Evolutionary conservation across 2,113 vertebrate species (phyloP).

Genomic region (Eulemur rufifrons): DNA sequence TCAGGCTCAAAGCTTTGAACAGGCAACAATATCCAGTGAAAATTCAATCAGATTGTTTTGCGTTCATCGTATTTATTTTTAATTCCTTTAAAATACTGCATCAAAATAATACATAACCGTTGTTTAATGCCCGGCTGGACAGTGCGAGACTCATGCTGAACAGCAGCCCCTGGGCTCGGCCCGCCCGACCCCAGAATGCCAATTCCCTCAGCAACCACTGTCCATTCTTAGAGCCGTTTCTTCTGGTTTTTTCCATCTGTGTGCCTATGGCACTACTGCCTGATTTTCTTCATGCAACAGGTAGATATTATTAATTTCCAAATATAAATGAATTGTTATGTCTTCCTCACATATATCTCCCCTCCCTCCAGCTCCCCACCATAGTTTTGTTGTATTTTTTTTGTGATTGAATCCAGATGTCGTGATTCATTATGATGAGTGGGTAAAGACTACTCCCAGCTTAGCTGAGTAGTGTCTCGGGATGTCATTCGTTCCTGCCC

Average conservation of each 20-base stretch:
- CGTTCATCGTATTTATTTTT: not conserved
- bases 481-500: not conserved
- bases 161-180: accelerated
- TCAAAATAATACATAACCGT: not conserved
- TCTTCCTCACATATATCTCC: not conserved
- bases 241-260: not conserved
- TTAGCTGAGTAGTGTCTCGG: not conserved
- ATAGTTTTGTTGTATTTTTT: not conserved
- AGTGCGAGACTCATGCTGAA: not conserved
- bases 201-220: not conserved
- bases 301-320: not conserved
- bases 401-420: not conserved
- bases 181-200: not conserved
- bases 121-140: not conserved
- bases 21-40: not conserved
- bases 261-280: not conserved
- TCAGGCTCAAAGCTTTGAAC: not conserved
- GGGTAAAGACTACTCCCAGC: not conserved
- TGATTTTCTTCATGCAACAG: not conserved
- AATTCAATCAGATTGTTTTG: not conserved
- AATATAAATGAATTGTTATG: not conserved
- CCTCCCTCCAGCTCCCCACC: not conserved
- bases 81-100: not conserved
- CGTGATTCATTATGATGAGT: not conserved
- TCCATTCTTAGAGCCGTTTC: not conserved